Base-by-base conservation (phyloP, 2,888 invertebrate genomes). In the Lochmaea crataegi region DNA sequence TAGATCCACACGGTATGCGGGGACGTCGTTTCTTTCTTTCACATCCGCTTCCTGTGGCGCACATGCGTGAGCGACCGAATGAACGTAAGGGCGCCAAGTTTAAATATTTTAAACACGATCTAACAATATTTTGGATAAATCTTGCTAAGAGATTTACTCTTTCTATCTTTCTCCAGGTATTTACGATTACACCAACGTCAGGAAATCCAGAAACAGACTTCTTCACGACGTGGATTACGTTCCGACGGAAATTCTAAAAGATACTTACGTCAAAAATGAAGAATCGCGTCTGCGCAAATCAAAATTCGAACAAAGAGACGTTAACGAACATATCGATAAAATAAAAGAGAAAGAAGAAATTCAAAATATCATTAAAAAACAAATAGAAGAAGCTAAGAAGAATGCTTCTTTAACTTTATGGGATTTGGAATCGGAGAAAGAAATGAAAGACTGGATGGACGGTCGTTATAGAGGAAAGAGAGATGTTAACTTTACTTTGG, bases 351-450 rank as follows among this genome's bases (percentile, higher is more conserved):
- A 85, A 41, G 82, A 82, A 61, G 85, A 85, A 60, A 82, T 86
- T 14, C 82, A 82, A 48, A 83, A 81, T 45, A 78, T 83, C 11
- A 79, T 86, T 26, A 83, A 84, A 65, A 80, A 83, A 48, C 84
- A 85, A 63, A 61, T 75, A 18, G 66, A 73, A 26, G 68, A 71
- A 83, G 82, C 68, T 0, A 74, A 68, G 16, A 74, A 71, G 48
- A 74, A 71, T 38, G 60, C 64, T 5, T 84, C 86, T 2, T 83
- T 85, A 56, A 87, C 83, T 73, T 78, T 90, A 9, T 90, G 90
- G 90, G 89, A 90, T 78, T 83, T 90, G 72, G 90, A 90, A 81
- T 85, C 88, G n/a, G 90, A 90, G 78, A 89, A 82, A 80, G 76
- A 90, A 76, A 83, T 88, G 65, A 82, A 85, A 41, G 89, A 90